Conservation (phyloP, 2,113 vertebrate genomes). For the Orientallactaga bullata region DNA sequence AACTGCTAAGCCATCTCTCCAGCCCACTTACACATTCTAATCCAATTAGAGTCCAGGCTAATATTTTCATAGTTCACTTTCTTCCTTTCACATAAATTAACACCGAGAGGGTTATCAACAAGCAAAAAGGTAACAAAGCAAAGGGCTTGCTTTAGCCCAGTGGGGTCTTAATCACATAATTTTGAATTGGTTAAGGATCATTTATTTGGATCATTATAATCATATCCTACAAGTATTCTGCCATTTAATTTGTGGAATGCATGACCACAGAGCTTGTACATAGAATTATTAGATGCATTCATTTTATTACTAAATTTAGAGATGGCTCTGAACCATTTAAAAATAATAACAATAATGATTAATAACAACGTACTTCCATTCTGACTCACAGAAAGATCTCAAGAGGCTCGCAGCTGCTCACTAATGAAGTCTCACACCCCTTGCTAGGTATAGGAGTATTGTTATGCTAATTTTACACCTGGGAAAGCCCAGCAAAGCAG, state of each 20-base stretch:
- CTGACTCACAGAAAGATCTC: slow-evolving; percentile 68
- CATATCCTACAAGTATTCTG: slow-evolving; percentile 81
- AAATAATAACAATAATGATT: slow-evolving; percentile 84
- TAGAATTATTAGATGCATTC: slow-evolving; percentile 80
- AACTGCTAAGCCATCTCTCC: no score
- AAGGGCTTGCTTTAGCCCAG: slow-evolving; percentile 82
- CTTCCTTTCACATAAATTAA: slow-evolving; percentile 74
- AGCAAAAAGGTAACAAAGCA: slow-evolving; percentile 83
- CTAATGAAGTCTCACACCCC: slow-evolving; percentile 69
- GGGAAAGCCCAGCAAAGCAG: slow-evolving; percentile 48
- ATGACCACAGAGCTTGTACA: slow-evolving; percentile 81
- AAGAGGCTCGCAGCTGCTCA: slow-evolving; percentile 68
- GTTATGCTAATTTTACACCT: slow-evolving; percentile 56
- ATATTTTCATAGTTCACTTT: slow-evolving; percentile 65
- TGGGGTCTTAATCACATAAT: slow-evolving; percentile 86
- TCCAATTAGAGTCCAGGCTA: slow-evolving; percentile 35
- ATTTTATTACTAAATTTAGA: slow-evolving; percentile 84
- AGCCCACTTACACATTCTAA: slow-evolving; percentile 47
- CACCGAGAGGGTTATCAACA: slow-evolving; percentile 72
- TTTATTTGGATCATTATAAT: slow-evolving; percentile 86
- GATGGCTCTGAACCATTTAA: slow-evolving; percentile 77
- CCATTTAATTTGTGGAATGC: slow-evolving; percentile 85
- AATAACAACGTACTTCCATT: slow-evolving; percentile 74
- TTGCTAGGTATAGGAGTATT: slow-evolving; percentile 30
- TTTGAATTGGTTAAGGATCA: slow-evolving; percentile 85